Base-by-base conservation (phyloP, 2,113 vertebrate species). In the Festucalex cinctus region DNA sequence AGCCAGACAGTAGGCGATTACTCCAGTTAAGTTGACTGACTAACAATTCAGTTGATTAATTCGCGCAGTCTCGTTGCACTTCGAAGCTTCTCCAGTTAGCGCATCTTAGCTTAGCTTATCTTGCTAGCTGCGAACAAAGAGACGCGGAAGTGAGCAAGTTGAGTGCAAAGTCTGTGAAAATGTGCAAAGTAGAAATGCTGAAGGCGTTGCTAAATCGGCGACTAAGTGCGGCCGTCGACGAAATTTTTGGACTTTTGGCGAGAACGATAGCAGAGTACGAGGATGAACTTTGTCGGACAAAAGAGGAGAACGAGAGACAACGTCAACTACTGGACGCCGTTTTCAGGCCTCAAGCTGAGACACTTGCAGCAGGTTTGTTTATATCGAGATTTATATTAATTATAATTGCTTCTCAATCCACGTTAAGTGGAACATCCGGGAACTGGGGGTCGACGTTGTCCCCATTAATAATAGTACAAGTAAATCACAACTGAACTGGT, bases 101-200 rank as follows among this genome's bases (percentile, higher is more conserved):
- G 19, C 4, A 5, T 16, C 6, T 28, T 26, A 16, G 24, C 26
- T 32, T 24, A 56, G 28, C 32, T 20, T 41, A 39, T 36, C 36
- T 61, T 5, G 59, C 12, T 61, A 61, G 59, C 59, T 39, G 59
- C 59, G 19, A 39, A 61, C 35, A 61, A 61, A 61, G 57, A 37
- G 20, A 37, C 20, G 36, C 19, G n/a, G 59, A 61, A 61, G 59
- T 39, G 36, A 14, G 26, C 54, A 2, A 57, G 24, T 56, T n/a
- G 35, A 5, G 32, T 20, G 2, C 3, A n/a, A 37, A 60, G 59
- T 61, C 20, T 39, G 59, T 60, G 5, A 61, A 61, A 61, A 61
- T 61, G 59, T 61, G 59, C 8, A 61, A 61, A 61, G 59, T 61
- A 14, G 35, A 61, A 61, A 24, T 61, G 36, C 59, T 61, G 36